These are phyloP conservation scores for Haliclystus octoradiatus DNA, from an alignment of 30 jellyfish, hydroid and myxozoan species.

Conservation along the genomic window DNA sequence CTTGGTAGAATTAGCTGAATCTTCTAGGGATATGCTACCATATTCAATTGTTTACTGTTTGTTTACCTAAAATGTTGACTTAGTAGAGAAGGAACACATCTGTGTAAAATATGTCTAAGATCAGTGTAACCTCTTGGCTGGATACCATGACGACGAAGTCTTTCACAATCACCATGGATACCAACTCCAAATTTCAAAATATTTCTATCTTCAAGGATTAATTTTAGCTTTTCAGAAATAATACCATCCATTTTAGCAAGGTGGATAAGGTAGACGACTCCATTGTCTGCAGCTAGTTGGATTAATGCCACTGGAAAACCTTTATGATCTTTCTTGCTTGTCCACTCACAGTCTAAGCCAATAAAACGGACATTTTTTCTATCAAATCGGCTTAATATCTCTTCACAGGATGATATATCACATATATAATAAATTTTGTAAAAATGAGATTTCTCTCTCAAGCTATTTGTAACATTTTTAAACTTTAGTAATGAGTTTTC, in stretches of 20 bases:
- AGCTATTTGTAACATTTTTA: background rate
- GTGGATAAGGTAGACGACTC: slow-evolving; percentile 37
- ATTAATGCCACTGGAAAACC: slow-evolving; percentile 56
- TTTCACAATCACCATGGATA: slow-evolving; percentile 62
- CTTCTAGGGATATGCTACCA: too few species aligned
- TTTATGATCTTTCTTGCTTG: background rate
- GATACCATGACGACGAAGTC: slow-evolving; percentile 56
- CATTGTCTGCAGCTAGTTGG: slow-evolving; percentile 53
- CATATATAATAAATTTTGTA: background rate
- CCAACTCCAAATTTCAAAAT: slow-evolving; percentile 89
- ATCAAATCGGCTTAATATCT: too few species aligned
- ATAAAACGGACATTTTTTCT: slow-evolving; percentile 19
- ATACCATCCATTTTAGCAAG: slow-evolving; percentile 1
- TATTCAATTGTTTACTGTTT: too few species aligned
- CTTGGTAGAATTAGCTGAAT: too few species aligned
- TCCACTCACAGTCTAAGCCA: slow-evolving; percentile 97
- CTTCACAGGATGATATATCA: background rate
- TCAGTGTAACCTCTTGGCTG: slow-evolving; percentile 63
- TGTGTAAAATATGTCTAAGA: slow-evolving; percentile 50
- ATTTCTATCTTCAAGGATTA: slow-evolving; percentile 42
- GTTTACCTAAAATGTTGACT: background rate
- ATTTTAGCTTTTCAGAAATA: slow-evolving; percentile 26
- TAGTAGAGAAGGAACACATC: slow-evolving; percentile 40
- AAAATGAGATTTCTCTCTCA: background rate
- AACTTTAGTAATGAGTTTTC: background rate